Evolutionary conservation across 2,113 vertebrate genomes (phyloP), one percentile per base, ranked within the genome.

Genomic region (Saguinus midas): DNA sequence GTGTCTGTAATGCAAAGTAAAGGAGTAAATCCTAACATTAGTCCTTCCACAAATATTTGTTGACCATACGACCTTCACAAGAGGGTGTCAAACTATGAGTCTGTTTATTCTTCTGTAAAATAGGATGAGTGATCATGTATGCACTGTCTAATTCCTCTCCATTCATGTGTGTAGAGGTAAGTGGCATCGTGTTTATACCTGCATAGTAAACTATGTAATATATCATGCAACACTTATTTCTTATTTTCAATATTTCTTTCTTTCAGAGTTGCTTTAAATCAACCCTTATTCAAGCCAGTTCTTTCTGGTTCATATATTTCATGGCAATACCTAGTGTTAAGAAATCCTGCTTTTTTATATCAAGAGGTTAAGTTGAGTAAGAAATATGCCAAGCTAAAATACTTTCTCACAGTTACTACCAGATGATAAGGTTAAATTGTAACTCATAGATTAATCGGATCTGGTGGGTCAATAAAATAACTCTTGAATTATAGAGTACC

Each of bases 351-450:
- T 17, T 96, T 97, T 95, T 94, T 96, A 87, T 82, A 94, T 90
- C 37, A 90, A 97, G 75, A 92, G 70, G 90, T 90, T 97, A 95
- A 90, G 61, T 90, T 58, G 80, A 87, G 72, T 87, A 92, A 97
- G 75, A 97, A 97, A 97, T 94, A 84, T 88, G 80, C 95, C 90
- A 96, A 78, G 73, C 57, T 92, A 72, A 97, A 95, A 97, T 94
- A 97, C n/a, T 96, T 97, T 70, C 23, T 84, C 70, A 92, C 78
- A 96, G 81, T 96, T 92, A 68, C 76, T 95, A 64, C 43, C n/a
- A 81, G 70, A 45, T 92, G 43, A 58, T 87, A 94, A 96, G 81
- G 78, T 97, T 92, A 96, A 97, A 96, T 94, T 97, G 92, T 96
- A 96, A 92, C 94, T 96, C 76, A 82, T 75, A 93, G 72, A 96